Base-by-base conservation (phyloP, 2,113 vertebrate species). In the Tapirus terrestris region DNA sequence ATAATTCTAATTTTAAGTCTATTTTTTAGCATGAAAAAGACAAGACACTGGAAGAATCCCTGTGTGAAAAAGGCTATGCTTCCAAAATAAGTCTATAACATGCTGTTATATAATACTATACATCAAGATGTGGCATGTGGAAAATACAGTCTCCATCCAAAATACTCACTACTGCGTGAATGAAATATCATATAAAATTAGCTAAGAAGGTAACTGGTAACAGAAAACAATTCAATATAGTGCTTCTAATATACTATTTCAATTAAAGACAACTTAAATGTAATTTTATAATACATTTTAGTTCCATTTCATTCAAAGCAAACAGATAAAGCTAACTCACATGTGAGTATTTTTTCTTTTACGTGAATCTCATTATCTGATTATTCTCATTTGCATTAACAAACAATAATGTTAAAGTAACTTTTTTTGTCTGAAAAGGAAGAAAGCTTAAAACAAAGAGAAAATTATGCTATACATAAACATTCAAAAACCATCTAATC, bases 231-330 rank as follows among this genome's bases (percentile, higher is more conserved):
- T 79, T 85, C 39, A 76, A 72, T 80, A 23, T 36, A 58, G n/a
- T 89, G 14, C 31, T 93, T 87, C 36, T 70, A 87, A 75, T 67
- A 93, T 36, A 75, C 8, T 75, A 95, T 75, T 92, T 89, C 48
- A 86, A 61, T 92, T 93, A 91, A 70, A 77, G 68, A 80, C 51
- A 91, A 92, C 5, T 18, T 90, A 87, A 72, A 51, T 76, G 29
- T 77, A 60, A 33, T 58, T 95, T 61, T 72, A 85, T 39, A 84
- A 96, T 87, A 63, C 18, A 83, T 94, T 90, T 94, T 58, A 83
- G 48, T 80, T 85, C 27, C 8, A 89, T 70, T 87, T 81, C 21
- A 85, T 60, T 95, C 23, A 70, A 91, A 97, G 48, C 16, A 94
- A 94, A 70, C 4, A 94, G 31, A 48, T 76, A 83, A 87, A 92